Evolutionary conservation across 2,888 invertebrate species (phyloP), one percentile per base, ranked within the genome.

Genomic region (Apoda limacodes): DNA sequence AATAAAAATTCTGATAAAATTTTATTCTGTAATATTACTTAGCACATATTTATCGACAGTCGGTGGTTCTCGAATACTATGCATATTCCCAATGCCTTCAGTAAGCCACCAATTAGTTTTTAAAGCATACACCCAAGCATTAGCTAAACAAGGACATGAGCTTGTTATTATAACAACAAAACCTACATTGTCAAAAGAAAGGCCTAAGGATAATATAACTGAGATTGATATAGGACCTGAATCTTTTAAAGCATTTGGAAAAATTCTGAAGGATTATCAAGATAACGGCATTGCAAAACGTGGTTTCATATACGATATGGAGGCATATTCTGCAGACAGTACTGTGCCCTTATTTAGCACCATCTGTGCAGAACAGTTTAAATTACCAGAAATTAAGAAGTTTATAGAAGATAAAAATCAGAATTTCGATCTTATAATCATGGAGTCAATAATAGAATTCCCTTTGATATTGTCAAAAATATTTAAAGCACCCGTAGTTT

Each of bases 101-200:
- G 52, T 69, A 12, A 78, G 75, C 22, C 78, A 78, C 30, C 74
- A 76, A 43, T 39, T 66, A 0, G 55, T 60, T 2, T 71, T 57
- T 25, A 51, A 60, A 25, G 54, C 59, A 1, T 29, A 80, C 2
- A 55, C 59, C 0, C 48, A 57, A n/a, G 68, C 67, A 14, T 42
- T 82, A 5, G 50, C 55, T 0, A 55, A 43, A 27, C 50, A 63
- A 2, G 80, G 78, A 1, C 80, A 82, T 31, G 56, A 78, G 25
- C 36, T 82, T 0, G 53, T 63, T 0, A 50, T 72, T 0, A 40
- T 74, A 2, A 71, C 78, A 2, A 21, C 81, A 4, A 42, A 71
- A 31, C 68, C 75, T 2, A 50, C 44, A 4, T 62, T 48, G 12
- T 42, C 50, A 1, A 45, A 54, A 31, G 52, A 48, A 3, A 20